Evolutionary conservation across 2,888 invertebrate species (phyloP).

Genomic region (Itoplectis maculator): DNA sequence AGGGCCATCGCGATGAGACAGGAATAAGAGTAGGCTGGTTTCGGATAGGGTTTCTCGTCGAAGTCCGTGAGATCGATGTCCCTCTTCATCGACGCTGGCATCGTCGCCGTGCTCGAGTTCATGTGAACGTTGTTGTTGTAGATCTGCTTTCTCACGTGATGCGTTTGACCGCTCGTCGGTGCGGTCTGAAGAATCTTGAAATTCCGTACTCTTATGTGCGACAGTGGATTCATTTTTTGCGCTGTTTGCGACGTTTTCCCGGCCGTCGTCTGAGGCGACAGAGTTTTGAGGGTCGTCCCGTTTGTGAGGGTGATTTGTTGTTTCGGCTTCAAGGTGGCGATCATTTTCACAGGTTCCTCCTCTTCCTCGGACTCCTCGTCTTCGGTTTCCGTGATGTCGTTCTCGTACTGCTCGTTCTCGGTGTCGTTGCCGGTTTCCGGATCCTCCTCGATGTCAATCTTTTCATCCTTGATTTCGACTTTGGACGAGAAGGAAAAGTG

Average conservation of each 20-base stretch:
- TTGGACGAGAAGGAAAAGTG: conserved; percentile 76
- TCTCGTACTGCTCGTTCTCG: conserved; percentile 81
- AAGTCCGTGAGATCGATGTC: conserved; percentile 84
- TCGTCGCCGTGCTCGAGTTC: conserved; percentile 67
- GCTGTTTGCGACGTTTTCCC: conserved; percentile 69
- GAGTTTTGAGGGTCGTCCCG: conserved; percentile 71
- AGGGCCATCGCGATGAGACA: conserved; percentile 99
- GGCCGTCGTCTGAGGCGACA: conserved; percentile 76
- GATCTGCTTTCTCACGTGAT: conserved; percentile 81
- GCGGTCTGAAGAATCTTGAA: conserved; percentile 78
- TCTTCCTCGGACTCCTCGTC: conserved; percentile 81
- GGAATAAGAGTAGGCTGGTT: conserved; percentile 99
- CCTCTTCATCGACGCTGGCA: conserved; percentile 75
- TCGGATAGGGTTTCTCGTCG: conserved; percentile 91
- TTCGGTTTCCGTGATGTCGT: conserved; percentile 85
- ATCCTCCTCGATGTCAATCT: conserved; percentile 76
- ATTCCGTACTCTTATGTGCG: conserved; percentile 80
- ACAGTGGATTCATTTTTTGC: conserved; percentile 74
- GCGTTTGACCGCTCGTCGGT: conserved; percentile 73
- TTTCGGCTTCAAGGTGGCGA: conserved; percentile 70
- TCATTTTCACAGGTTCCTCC: conserved; percentile 51
- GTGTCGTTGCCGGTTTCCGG: conserved; percentile 81
- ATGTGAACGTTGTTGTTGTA: conserved; percentile 81
- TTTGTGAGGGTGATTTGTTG: conserved; percentile 71
- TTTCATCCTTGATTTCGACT: conserved; percentile 76